Evolutionary conservation across 1,140 invertebrate species (phyloP), one percentile per base, ranked within the genome.

Genomic region (Leptopilina clavipes): DNA sequence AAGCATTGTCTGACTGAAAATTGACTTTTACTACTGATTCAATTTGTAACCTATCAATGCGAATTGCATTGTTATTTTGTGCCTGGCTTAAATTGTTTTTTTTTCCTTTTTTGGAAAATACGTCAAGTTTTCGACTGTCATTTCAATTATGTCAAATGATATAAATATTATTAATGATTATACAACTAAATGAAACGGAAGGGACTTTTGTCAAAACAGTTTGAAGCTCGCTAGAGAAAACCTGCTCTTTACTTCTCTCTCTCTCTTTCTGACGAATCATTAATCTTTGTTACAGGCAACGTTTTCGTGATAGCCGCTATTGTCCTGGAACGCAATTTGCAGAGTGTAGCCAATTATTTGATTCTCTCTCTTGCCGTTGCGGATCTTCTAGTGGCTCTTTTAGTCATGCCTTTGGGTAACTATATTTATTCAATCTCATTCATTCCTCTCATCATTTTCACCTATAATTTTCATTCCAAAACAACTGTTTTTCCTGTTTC

Each of bases 241-340:
- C 12, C 59, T 65, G 1, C 25, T 31, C 25, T 31, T 5, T 31
- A 1, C 5, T 5, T 31, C 25, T 31, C 25, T 31, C 25, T 31
- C 25, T 31, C 25, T 31, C 25, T 12, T 22, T 37, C 22, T 65
- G 22, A 65, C 19, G 25, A 31, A 65, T 45, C 73, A 71, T 76
- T 76, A 75, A 77, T 79, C 70, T 78, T 79, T 80, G 81, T 85
- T 85, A 22, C 89, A 96, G 97, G 97, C 22, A 98, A 98, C 89
- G 94, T 98, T 17, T 98, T 98, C 90, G 97, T 98, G 71, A 97
- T 98, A 90, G 95, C 95, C n/a, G 97, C 97, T 43, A 97, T 98
- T 82, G 90, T 97, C 31, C 90, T 98, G 59, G 97, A 98, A 87
- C 91, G 96, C 72, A 96, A 97, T 87, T 91, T 98, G 40, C 95